phyloP scores from a whole-genome alignment of 2,113 vertebrate genomes.

The Uria aalge region DNA sequence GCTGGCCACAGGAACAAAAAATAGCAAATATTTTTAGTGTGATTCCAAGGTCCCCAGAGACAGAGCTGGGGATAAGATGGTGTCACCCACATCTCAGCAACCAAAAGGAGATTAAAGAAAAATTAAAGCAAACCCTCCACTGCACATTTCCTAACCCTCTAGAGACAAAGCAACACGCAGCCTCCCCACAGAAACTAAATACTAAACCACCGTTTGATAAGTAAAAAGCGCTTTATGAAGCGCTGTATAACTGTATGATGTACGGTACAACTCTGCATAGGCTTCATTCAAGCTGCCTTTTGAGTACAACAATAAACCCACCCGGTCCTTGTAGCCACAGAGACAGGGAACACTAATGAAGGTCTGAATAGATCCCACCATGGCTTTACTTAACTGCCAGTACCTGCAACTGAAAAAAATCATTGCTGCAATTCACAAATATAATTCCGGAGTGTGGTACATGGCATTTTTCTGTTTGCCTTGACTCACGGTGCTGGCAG shows the following conservation, averaged over 20 bases:
- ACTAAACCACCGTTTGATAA: neutral
- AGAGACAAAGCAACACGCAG: neutral
- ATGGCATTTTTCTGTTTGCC: fast-evolving
- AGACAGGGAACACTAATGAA: neutral
- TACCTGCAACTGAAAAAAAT: neutral
- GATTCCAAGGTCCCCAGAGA: neutral
- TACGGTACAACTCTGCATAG: fast-evolving
- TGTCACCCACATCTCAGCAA: neutral
- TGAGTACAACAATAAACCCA: neutral
- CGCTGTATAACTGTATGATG: neutral
- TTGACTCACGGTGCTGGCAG: neutral
- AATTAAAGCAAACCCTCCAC: neutral
- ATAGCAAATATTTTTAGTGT: neutral
- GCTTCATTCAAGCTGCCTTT: neutral
- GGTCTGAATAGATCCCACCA: neutral
- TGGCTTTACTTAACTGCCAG: neutral
- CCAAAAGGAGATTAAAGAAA: neutral
- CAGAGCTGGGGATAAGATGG: neutral
- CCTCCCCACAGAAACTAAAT: neutral
- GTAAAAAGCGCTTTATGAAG: neutral
- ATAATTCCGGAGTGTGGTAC: neutral
- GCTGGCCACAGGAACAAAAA: neutral
- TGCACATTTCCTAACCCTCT: neutral
- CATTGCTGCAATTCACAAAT: neutral
- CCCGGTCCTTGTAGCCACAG: neutral